A percentile compares a stretch with the other conserved stretches of the same genome.
Evolutionary conservation across 2,113 vertebrate genomes (phyloP).

Genomic region (Chaenogobius annularis): DNA sequence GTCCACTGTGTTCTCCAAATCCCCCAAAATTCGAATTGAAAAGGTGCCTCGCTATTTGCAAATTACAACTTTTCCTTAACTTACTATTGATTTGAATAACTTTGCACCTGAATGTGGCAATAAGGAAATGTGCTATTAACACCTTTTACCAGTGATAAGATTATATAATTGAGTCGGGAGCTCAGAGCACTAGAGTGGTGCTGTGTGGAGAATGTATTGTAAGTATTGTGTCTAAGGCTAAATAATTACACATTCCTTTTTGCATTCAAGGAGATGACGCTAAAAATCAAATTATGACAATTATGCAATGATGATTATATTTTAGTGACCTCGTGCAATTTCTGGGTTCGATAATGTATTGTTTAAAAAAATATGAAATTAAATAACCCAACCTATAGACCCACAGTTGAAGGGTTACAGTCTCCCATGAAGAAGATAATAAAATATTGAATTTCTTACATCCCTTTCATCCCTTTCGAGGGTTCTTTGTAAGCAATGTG

Average conservation of each 20-base stretch:
- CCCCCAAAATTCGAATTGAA: not conserved
- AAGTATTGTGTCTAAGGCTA: not conserved
- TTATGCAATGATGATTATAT: no score
- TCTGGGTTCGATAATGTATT: not conserved
- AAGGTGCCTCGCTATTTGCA: not conserved
- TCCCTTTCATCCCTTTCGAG: not conserved
- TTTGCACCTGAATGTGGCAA: constrained; percentile 18
- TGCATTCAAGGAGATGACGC: not conserved
- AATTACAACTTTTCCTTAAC: not conserved
- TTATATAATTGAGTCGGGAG: constrained; percentile 40
- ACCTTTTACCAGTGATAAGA: constrained; percentile 33
- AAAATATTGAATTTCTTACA: not conserved
- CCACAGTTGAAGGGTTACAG: not conserved
- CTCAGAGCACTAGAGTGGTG: not conserved
- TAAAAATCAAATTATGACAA: no score
- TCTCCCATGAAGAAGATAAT: not conserved
- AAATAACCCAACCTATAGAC: not conserved
- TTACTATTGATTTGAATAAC: not conserved
- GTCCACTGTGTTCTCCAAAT: no score
- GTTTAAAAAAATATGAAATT: not conserved
- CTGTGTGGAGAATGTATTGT: not conserved
- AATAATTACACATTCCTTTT: not conserved
- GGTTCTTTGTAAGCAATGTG: not conserved
- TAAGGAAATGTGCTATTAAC: constrained; percentile 32
- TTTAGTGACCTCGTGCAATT: no score